Base-by-base conservation (phyloP, 2,113 vertebrate species). In the Lophotis ruficrista region DNA sequence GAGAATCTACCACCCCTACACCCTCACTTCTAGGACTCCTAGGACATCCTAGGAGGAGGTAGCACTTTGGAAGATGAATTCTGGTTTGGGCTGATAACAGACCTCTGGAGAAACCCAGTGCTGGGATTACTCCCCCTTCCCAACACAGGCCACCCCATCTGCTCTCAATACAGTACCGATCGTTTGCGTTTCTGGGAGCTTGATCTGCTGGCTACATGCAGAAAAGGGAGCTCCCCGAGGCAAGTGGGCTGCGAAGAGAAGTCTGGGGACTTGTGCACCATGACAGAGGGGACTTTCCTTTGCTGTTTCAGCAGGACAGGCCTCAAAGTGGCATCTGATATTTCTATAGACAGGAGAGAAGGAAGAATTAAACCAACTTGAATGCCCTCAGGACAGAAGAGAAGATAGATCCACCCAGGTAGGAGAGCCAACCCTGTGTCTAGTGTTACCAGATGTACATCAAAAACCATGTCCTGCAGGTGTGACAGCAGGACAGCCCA, bases 181-280 rank as follows among this genome's bases (percentile, higher is more conserved):
- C 87, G 75, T 23, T 69, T 96, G 89, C 87, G 91, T 12, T 92
- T 94, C 92, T 96, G 96, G 47, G 93, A 10, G 38, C 90, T 85
- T 11, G 82, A 45, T 75, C 69, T 89, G 93, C 48, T 62, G 54
- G 37, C 31, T 4, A 60, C 1, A 1, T 75, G 66, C 48, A 79
- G 76, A 7, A 90, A 57, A 31, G 75, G 79, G 5, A 81, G 14
- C 20, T 87, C 93, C 65, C 61, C 30, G 0, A 61, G 37, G 24
- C 1, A 4, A 3, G 51, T 5, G 7, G 68, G 38, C 35, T 80
- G 80, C 0, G 2, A 43, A 30, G 13, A 71, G 47, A 68, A 41
- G 4, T 60, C 92, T 3, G 45, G 73, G 38, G 75, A 60, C 35
- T 60, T 0, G 2, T 91, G 83, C 51, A 51, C 48, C 51, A 62